phyloP scores from a whole-genome alignment of 2,113 vertebrate species.

The Crotalus helleri region DNA sequence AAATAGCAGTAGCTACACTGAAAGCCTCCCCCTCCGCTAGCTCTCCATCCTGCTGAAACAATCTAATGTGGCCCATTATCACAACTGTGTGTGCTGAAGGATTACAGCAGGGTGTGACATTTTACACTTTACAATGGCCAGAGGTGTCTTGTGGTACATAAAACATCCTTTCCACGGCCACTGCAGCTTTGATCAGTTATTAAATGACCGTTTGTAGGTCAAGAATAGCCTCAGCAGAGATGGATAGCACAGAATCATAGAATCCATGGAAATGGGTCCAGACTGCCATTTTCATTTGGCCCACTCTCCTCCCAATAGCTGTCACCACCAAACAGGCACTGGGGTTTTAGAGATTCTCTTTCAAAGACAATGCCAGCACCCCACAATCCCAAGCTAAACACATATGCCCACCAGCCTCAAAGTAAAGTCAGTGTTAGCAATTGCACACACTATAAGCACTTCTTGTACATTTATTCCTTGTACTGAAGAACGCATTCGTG shows the following conservation, averaged over 20 bases:
- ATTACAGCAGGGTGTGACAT: neutral
- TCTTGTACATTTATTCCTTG: neutral
- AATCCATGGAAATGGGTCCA: neutral
- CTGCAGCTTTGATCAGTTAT: neutral
- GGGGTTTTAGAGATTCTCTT: neutral
- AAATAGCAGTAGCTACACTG: neutral
- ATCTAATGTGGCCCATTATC: neutral
- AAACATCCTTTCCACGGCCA: neutral
- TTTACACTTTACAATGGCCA: neutral
- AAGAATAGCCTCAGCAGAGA: neutral
- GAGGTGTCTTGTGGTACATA: neutral
- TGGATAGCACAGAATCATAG: neutral
- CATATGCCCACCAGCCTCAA: neutral
- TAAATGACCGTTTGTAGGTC: neutral
- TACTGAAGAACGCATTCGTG: neutral
- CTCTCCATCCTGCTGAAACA: neutral
- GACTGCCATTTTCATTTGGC: neutral
- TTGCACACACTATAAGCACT: neutral
- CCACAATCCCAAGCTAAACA: neutral
- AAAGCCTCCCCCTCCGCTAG: neutral
- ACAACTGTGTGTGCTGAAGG: neutral
- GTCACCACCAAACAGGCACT: too few relatives aligned
- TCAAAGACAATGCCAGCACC: too few relatives aligned
- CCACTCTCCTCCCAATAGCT: neutral
- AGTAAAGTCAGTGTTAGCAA: neutral